Evolutionary conservation across 2,113 vertebrate species (phyloP).

Genomic region (Manacus vitellinus): DNA sequence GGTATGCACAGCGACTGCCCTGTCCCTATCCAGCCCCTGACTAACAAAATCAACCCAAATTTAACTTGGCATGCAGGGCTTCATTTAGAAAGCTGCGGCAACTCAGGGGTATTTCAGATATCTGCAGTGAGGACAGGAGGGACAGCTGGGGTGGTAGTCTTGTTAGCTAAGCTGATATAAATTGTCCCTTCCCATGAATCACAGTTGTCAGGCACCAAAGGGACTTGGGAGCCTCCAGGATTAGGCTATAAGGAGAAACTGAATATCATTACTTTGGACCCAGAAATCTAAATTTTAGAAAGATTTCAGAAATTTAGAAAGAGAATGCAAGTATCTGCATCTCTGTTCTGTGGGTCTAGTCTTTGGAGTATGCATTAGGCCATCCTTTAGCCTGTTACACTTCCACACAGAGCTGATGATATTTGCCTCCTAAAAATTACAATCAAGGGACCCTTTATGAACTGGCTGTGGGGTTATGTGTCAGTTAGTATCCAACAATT

Average conservation of each 20-base stretch:
- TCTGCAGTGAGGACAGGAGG: neutral
- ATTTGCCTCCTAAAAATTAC: neutral
- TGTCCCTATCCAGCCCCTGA: neutral
- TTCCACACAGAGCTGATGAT: neutral
- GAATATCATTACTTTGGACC: neutral
- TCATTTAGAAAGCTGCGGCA: neutral
- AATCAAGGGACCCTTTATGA: neutral
- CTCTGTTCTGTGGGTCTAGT: neutral
- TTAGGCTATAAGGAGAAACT: neutral
- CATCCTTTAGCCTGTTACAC: neutral
- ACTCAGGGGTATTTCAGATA: neutral
- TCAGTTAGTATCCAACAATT: neutral
- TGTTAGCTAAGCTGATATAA: neutral
- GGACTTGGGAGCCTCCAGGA: neutral
- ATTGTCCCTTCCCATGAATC: neutral
- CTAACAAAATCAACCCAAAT: neutral
- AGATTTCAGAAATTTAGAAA: neutral
- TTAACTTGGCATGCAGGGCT: neutral
- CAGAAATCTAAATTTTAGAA: neutral
- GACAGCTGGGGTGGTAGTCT: neutral
- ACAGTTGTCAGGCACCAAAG: neutral
- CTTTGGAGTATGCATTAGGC: neutral
- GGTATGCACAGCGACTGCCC: rapidly evolving
- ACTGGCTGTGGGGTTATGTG: neutral
- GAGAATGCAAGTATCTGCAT: neutral